phyloP scores from a whole-genome alignment of 2,888 invertebrate genomes.

The Amblyteles armatorius region DNA sequence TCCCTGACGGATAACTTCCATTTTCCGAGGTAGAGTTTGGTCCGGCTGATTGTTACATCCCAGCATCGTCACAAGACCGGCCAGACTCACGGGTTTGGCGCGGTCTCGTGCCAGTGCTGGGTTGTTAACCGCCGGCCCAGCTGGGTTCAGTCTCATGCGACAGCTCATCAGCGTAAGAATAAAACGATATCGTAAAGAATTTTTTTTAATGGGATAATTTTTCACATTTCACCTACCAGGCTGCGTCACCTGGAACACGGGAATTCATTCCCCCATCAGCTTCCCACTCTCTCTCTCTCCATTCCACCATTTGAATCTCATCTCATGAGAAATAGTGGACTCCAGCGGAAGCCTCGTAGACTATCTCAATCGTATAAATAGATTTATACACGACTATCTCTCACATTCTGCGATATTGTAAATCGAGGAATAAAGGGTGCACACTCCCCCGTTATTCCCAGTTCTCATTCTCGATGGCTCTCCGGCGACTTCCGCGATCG shows the following conservation, averaged over 20 bases:
- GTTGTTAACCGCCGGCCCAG: no score
- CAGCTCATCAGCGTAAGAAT: no score
- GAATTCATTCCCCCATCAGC: conserved; percentile 4
- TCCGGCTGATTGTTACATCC: no score
- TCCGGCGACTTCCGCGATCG: conserved; percentile 53
- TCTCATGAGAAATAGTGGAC: conserved; percentile 51
- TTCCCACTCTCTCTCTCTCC: background rate
- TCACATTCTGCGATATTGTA: conserved; percentile 45
- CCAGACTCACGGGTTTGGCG: no score
- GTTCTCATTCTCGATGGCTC: conserved; percentile 39
- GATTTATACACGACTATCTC: background rate
- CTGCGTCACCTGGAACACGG: background rate
- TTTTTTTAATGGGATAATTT: no score
- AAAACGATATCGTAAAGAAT: no score
- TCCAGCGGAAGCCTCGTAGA: conserved; percentile 15
- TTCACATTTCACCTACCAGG: no score
- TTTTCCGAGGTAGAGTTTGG: background rate
- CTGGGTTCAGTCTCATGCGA: no score
- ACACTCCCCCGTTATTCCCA: conserved; percentile 23
- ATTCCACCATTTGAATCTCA: conserved; percentile 39
- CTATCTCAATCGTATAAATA: conserved; percentile 8
- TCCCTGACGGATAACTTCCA: no score
- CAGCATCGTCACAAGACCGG: no score
- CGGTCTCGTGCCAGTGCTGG: no score
- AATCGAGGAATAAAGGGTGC: conserved; percentile 52